phyloP scores from a whole-genome alignment of 1,140 invertebrate genomes.

The Trypoxylus dichotomus region DNA sequence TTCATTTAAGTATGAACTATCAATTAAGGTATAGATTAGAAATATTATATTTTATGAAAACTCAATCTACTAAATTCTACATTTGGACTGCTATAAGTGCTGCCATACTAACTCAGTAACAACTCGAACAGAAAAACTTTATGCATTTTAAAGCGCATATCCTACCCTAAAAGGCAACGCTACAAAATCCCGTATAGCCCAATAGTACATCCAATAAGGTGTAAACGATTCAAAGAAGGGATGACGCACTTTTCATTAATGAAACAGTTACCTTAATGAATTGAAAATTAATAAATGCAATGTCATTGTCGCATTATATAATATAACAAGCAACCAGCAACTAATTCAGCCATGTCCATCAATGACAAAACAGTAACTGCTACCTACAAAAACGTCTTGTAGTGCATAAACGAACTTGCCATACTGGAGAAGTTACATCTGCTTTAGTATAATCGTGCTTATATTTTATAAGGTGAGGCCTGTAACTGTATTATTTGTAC shows the following conservation, averaged over 20 bases:
- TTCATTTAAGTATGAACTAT: no score
- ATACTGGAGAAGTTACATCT: constrained; percentile 6
- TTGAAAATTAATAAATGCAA: constrained; percentile 4
- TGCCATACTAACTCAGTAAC: no score
- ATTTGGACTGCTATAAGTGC: no score
- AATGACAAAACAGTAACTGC: background rate
- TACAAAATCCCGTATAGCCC: no score
- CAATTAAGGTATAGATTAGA: no score
- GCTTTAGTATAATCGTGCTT: background rate
- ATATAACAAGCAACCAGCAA: background rate
- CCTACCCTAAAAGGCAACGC: no score
- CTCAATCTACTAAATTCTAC: no score
- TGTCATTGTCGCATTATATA: background rate
- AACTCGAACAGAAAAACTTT: no score
- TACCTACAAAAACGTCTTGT: background rate
- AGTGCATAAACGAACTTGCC: constrained; percentile 5
- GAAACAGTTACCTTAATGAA: background rate
- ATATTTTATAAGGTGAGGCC: constrained; percentile 3
- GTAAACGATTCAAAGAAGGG: no score
- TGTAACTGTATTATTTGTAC: background rate
- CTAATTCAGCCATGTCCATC: background rate
- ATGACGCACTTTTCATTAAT: background rate
- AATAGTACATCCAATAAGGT: no score
- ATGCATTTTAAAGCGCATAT: no score
- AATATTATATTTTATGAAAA: no score